phyloP scores from a whole-genome alignment of 2,888 invertebrate species.

The Scaptomyza flava region DNA sequence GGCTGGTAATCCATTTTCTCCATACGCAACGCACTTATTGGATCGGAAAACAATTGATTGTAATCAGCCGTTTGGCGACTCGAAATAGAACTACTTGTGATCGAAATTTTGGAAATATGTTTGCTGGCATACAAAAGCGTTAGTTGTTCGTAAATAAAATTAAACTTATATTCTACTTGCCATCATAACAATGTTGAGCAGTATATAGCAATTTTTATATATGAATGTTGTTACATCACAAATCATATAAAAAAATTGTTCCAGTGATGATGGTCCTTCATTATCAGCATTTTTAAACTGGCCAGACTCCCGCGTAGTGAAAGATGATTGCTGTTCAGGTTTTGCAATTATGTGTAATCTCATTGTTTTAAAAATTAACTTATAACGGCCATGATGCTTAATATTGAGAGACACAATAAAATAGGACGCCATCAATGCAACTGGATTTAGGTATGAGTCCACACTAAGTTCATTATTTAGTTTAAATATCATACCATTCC shows the following conservation, averaged over 20 bases:
- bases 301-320: not conserved
- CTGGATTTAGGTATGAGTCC: constrained; percentile 92
- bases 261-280: constrained; percentile 84
- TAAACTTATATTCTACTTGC: constrained; percentile 84
- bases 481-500: constrained; percentile 85
- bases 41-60: too few relatives aligned
- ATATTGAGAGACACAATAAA: constrained; percentile 90
- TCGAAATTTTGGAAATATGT: too few relatives aligned
- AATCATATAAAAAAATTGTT: constrained; percentile 87
- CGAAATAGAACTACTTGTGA: too few relatives aligned
- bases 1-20: too few relatives aligned
- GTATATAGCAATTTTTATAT: constrained; percentile 92
- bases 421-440: constrained; percentile 92
- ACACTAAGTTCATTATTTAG: constrained; percentile 86
- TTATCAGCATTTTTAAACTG: constrained; percentile 2
- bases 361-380: constrained; percentile 21
- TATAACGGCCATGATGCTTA: constrained; percentile 26
- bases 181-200: constrained; percentile 96
- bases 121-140: not conserved
- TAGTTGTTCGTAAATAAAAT: not conserved
- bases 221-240: constrained; percentile 88
- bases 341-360: constrained; percentile 47
- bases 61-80: too few relatives aligned
- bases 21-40: too few relatives aligned
- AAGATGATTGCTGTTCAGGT: not conserved